Evolutionary conservation across 1,140 invertebrate genomes (phyloP).

Genomic region (Mizuhopecten yessoensis): DNA sequence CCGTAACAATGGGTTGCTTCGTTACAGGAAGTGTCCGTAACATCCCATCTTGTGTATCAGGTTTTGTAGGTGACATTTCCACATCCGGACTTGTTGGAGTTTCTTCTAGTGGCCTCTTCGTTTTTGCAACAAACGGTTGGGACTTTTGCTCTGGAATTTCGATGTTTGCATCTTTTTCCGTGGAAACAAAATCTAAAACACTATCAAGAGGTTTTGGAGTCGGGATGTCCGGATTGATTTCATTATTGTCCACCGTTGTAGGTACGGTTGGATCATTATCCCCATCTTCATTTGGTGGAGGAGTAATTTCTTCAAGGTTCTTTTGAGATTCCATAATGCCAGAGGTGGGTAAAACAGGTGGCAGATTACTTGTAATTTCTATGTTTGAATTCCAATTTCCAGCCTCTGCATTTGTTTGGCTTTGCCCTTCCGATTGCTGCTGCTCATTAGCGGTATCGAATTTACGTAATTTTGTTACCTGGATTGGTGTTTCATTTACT

Average conservation of each 20-base stretch:
- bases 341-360: not conserved
- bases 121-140: not conserved
- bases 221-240: not conserved
- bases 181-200: too few relatives aligned
- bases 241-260: not conserved
- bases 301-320: not conserved
- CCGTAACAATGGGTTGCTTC: not conserved
- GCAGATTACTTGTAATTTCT: not conserved
- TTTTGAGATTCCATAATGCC: not conserved
- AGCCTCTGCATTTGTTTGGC: not conserved
- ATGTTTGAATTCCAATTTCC: not conserved
- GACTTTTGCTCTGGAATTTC: too few relatives aligned
- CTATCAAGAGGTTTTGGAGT: not conserved
- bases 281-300: not conserved
- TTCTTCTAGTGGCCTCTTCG: not conserved
- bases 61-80: not conserved
- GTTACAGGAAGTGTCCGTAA: not conserved
- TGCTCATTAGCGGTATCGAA: not conserved
- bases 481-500: not conserved
- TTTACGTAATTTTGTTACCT: slow-evolving; percentile 4
- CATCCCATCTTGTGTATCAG: not conserved
- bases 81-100: not conserved
- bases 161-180: too few relatives aligned
- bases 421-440: not conserved
- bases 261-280: not conserved